These are phyloP conservation scores for Ctenodactylus gundi DNA, from an alignment of 2,113 vertebrate species.

Conservation along the genomic window DNA sequence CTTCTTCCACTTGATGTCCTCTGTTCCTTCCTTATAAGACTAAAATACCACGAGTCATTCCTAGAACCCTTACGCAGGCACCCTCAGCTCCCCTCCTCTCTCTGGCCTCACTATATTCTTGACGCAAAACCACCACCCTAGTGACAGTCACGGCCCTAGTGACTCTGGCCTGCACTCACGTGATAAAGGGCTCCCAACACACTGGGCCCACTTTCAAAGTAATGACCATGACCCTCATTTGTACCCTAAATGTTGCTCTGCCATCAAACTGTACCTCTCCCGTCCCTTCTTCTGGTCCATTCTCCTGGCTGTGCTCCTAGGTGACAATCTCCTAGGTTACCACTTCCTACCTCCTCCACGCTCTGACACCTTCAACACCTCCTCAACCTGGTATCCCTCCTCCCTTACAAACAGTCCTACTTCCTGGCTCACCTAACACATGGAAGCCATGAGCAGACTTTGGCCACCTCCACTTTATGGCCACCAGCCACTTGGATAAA, in stretches of 20 bases:
- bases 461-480: neutral
- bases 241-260: neutral
- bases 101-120: neutral
- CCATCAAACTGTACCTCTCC: neutral
- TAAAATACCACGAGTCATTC: neutral
- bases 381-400: neutral
- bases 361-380: neutral
- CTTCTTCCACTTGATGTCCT: neutral
- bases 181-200: neutral
- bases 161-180: neutral
- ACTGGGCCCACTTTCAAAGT: neutral
- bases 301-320: neutral
- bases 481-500: neutral
- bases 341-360: neutral
- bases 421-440: neutral
- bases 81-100: neutral
- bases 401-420: neutral
- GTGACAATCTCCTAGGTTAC: conserved; percentile 3
- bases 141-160: neutral
- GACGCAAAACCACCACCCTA: neutral
- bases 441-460: neutral
- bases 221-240: neutral
- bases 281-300: neutral
- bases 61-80: neutral
- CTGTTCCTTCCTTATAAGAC: neutral